Percentiles rank a stretch among this genome's conserved stretches.
phyloP scores from a whole-genome alignment of 2,888 invertebrate species.

The Oscheius sp. region DNA sequence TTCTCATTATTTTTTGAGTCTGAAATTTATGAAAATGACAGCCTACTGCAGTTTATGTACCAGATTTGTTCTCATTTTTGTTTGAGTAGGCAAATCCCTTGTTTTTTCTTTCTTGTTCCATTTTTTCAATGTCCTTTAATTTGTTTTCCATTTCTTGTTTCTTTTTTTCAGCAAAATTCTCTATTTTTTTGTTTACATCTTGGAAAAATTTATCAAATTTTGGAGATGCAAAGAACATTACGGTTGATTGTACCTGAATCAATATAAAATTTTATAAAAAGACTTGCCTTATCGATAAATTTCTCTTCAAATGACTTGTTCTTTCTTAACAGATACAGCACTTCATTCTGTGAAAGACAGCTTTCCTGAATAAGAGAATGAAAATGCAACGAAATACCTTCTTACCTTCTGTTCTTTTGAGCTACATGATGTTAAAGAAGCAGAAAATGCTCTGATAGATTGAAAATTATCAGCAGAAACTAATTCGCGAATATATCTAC shows the following conservation, averaged over 20 bases:
- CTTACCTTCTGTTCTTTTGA: slow-evolving; percentile 13
- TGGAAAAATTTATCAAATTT: slow-evolving; percentile 46
- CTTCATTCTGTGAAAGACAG: slow-evolving; percentile 40
- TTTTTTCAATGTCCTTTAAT: no score
- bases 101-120: no score
- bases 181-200: not conserved
- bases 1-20: not conserved
- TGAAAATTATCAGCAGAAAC: slow-evolving; percentile 6
- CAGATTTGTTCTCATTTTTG: not conserved
- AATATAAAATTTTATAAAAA: not conserved
- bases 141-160: no score
- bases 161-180: not conserved
- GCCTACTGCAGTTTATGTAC: not conserved
- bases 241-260: slow-evolving; percentile 35
- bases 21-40: not conserved
- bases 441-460: slow-evolving; percentile 1
- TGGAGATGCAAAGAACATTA: slow-evolving; percentile 36
- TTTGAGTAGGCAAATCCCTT: no score
- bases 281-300: slow-evolving; percentile 38
- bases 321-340: slow-evolving; percentile 42
- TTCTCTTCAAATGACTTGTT: slow-evolving; percentile 52
- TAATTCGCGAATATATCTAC: not conserved
- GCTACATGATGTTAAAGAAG: slow-evolving; percentile 19
- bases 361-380: no score
- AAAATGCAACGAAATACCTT: no score